A percentile compares a stretch with the other conserved stretches of the same genome.
Conservation (phyloP, 2,113 vertebrate genomes). For the Lycaon pictus region DNA sequence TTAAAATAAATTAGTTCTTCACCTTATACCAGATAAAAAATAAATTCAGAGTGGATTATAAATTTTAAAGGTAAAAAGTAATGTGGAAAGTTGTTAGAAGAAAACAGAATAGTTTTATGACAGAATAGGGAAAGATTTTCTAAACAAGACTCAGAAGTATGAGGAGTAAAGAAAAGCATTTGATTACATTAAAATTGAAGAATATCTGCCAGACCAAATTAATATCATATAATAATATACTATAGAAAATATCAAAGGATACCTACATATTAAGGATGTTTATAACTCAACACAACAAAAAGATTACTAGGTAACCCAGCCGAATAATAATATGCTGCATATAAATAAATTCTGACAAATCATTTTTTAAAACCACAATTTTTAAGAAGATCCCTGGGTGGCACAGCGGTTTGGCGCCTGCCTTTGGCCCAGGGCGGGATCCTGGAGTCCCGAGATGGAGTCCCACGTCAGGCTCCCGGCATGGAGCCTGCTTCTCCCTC, state of each 20-base stretch:
- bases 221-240: neutral
- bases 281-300: neutral
- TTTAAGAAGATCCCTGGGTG: neutral
- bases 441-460: no score
- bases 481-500: no score
- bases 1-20: constrained; percentile 11
- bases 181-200: neutral
- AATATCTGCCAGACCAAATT: neutral
- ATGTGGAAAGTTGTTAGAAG: neutral
- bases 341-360: neutral
- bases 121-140: neutral
- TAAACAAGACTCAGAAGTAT: neutral
- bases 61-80: neutral
- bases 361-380: neutral
- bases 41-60: neutral
- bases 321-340: constrained; percentile 1
- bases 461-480: no score
- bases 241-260: neutral
- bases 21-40: constrained; percentile 5
- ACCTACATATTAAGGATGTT: neutral
- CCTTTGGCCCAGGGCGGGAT: no score
- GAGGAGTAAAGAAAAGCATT: neutral
- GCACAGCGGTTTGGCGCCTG: no score
- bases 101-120: neutral
- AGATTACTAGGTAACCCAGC: neutral